Percentiles rank a stretch among this genome's conserved stretches.
Conservation (phyloP, 2,113 vertebrate species). For the Chrysochloris asiatica region DNA sequence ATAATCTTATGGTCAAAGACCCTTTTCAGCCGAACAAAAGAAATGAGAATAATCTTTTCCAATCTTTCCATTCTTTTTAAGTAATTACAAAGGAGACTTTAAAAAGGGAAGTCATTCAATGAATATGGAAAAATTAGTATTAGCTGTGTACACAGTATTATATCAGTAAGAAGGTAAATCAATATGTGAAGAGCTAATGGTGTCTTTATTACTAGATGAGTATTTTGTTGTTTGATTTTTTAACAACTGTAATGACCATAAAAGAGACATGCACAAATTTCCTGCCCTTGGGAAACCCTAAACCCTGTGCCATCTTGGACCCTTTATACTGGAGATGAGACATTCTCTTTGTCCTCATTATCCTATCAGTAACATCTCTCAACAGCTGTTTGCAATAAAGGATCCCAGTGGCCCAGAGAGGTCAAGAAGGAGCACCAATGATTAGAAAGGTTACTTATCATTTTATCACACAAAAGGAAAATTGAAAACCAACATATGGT, state of each 20-base stretch:
- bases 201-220: slow-evolving; percentile 21
- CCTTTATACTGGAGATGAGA: slow-evolving; percentile 42
- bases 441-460: slow-evolving; percentile 67
- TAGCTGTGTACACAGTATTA: slow-evolving; percentile 16
- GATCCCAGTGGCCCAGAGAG: slow-evolving; percentile 53
- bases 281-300: slow-evolving; percentile 79
- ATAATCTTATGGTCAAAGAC: slow-evolving; percentile 5
- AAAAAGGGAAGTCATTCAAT: background rate
- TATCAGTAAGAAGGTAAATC: slow-evolving; percentile 44
- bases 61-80: background rate
- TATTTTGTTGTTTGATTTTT: slow-evolving; percentile 37
- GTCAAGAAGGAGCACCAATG: slow-evolving; percentile 49
- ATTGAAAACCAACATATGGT: slow-evolving; percentile 55
- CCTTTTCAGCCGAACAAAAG: background rate
- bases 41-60: background rate
- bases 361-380: slow-evolving; percentile 72
- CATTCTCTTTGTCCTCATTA: slow-evolving; percentile 54
- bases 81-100: slow-evolving; percentile 24
- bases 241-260: slow-evolving; percentile 70
- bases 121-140: slow-evolving; percentile 10
- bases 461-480: slow-evolving; percentile 59
- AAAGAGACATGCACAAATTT: slow-evolving; percentile 81
- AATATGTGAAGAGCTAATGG: slow-evolving; percentile 39
- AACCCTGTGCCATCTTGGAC: slow-evolving; percentile 63
- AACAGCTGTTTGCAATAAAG: slow-evolving; percentile 87